Evolutionary conservation across 2,113 vertebrate genomes (phyloP), one percentile per base, ranked within the genome.

Genomic region (Calypte anna): DNA sequence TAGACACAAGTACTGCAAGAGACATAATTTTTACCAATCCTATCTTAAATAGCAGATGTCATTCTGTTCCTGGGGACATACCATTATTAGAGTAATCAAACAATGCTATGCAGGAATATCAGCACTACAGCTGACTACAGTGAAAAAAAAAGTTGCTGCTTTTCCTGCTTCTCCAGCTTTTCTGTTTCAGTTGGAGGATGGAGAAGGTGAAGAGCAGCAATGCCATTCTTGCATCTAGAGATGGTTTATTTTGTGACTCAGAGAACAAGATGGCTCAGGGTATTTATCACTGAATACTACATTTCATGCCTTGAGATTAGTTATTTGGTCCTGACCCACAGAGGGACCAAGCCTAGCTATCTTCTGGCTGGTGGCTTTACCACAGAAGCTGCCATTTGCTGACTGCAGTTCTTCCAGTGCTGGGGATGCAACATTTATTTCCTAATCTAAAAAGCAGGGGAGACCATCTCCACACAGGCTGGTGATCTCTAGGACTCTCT

Each of bases 31-130:
- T 44, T 83, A 88, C 53, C 62, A 64, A 91, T 83, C 22, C 72
- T 70, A 14, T 93, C 44, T 68, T 72, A 61, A 70, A 51, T 23
- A 79, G 76, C 57, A 91, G 86, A 62, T 88, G 62, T 62, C 48
- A 43, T 75, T 92, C 62, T 90, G 0, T 75, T 95, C 88, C 88
- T 73, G 24, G 46, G 66, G 57, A 43, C 31, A 58, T 70, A 59
- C 19, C 28, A 31, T 95, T 91, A 64, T 66, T 81, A 63, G 38
- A 80, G 63, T 61, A 91, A 90, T 70, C 77, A 91, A 86, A 82
- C 1, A 7, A 73, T 9, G 9, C 53, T 94, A 43, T 9, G 31
- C 64, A 61, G 43, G 40, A 93, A 58, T 23, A 21, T 53, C 50
- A 64, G 21, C 14, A 17, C 40, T 59, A 51, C 27, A 61, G 36